Percentiles rank a stretch among this genome's conserved stretches.
Evolutionary conservation across 2,113 vertebrate genomes (phyloP).

Genomic region (Acrocephalus kingi): DNA sequence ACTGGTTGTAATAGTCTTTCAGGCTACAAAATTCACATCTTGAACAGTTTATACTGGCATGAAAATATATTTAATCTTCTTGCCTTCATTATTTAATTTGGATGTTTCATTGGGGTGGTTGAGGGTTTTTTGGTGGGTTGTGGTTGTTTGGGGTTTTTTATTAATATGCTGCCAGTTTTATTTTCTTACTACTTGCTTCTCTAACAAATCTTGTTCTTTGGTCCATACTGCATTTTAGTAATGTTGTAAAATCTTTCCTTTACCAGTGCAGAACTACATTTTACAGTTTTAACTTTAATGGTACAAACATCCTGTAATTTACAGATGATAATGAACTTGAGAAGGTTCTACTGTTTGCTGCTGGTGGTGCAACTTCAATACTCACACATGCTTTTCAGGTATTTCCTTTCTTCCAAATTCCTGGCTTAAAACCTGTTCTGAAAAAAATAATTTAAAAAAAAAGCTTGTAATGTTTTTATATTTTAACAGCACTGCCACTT

Average conservation of each 20-base stretch:
- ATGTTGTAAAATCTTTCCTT: not conserved
- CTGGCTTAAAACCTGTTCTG: not conserved
- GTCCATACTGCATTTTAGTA: not conserved
- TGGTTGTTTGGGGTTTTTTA: not conserved
- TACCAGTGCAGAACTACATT: not conserved
- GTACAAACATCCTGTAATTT: not conserved
- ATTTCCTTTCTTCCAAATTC: not conserved
- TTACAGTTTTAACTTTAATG: not conserved
- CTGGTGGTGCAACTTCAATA: not conserved
- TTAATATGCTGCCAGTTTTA: not conserved
- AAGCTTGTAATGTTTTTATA: not conserved
- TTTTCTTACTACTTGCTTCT: not conserved
- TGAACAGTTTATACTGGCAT: not conserved
- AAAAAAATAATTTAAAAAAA: not conserved
- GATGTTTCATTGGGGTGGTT: not conserved
- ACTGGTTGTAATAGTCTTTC: not conserved
- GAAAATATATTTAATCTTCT: not conserved
- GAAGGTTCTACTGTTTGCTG: not conserved
- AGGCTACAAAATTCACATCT: not conserved
- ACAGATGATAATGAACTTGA: not conserved
- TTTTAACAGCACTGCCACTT: not conserved
- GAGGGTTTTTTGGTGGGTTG: not conserved
- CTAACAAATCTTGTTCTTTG: not conserved
- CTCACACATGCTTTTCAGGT: not conserved
- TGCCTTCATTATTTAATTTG: not conserved